Percentiles rank a stretch among this genome's conserved stretches.
Conservation (phyloP, 2,113 vertebrate species). For the Clarias gariepinus region DNA sequence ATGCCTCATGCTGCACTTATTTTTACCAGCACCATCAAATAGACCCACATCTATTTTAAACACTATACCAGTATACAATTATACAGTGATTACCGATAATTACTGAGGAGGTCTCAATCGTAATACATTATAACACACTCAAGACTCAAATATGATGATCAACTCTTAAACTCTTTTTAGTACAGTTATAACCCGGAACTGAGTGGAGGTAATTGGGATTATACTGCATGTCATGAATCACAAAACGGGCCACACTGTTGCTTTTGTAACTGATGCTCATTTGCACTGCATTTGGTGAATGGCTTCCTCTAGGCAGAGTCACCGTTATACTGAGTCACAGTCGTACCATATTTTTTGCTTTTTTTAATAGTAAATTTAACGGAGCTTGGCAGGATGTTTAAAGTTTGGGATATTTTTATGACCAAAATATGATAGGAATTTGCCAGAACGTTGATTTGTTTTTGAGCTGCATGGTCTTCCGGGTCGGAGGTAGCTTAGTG, state of each 20-base stretch:
- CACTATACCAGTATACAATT: neutral
- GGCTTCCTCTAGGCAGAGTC: neutral
- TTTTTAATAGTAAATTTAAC: neutral
- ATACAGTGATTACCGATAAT: neutral
- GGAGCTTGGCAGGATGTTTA: neutral
- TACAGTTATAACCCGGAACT: neutral
- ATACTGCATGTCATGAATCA: neutral
- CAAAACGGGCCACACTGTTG: neutral
- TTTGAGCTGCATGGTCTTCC: too few relatives aligned
- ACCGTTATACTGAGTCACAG: neutral
- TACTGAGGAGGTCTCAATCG: neutral
- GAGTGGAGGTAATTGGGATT: neutral
- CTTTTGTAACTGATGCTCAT: neutral
- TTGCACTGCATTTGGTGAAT: neutral
- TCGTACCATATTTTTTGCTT: too few relatives aligned
- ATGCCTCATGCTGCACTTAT: constrained; percentile 14
- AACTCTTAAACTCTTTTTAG: neutral
- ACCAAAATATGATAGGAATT: neutral
- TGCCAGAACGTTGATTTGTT: neutral
- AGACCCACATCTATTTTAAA: neutral
- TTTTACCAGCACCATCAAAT: neutral
- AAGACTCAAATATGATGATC: neutral
- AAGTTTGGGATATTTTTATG: neutral
- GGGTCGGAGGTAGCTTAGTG: too few relatives aligned
- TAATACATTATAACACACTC: neutral